These are phyloP conservation scores for Paragorgia papillata DNA, from an alignment of 92 coral and sea anemone genomes.

Conservation along the genomic window DNA sequence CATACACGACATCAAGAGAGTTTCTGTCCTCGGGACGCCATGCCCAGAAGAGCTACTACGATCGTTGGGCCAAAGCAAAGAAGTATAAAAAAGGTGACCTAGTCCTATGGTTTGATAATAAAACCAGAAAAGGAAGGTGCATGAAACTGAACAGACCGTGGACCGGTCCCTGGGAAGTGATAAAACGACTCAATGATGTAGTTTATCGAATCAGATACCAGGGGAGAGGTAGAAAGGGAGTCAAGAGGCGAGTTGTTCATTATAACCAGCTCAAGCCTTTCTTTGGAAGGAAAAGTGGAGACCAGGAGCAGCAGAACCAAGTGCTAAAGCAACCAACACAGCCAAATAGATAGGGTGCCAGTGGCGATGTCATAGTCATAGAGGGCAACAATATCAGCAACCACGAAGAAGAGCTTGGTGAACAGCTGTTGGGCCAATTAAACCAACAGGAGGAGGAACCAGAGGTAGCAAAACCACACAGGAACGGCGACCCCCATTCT, in stretches of 20 bases:
- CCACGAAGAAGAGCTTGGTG: neutral
- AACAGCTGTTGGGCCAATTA: neutral
- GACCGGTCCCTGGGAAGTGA: slow-evolving; percentile 49
- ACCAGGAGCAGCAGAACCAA: no score
- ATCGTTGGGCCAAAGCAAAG: slow-evolving; percentile 37
- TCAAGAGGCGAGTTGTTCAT: slow-evolving; percentile 46
- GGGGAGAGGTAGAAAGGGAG: no score
- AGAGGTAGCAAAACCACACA: slow-evolving; percentile 21
- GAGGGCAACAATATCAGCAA: neutral
- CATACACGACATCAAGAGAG: slow-evolving; percentile 38
- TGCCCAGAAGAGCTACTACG: slow-evolving; percentile 44
- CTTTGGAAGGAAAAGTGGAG: neutral
- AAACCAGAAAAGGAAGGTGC: slow-evolving; percentile 41
- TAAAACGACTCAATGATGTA: slow-evolving; percentile 39
- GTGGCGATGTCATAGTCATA: neutral
- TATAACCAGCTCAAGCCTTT: slow-evolving; percentile 45
- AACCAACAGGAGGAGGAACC: neutral
- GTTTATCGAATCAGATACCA: slow-evolving; percentile 56
- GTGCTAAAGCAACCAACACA: neutral
- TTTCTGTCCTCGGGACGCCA: slow-evolving; percentile 28
- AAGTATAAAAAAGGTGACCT: slow-evolving; percentile 28
- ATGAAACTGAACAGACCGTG: slow-evolving; percentile 53
- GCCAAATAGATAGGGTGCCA: neutral
- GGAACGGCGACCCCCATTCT: slow-evolving; percentile 30
- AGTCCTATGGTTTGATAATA: slow-evolving; percentile 47